A percentile compares a stretch with the other conserved stretches of the same genome.
Evolutionary conservation across 2,113 vertebrate species (phyloP).

Genomic region (Nothocercus nigrocapillus): DNA sequence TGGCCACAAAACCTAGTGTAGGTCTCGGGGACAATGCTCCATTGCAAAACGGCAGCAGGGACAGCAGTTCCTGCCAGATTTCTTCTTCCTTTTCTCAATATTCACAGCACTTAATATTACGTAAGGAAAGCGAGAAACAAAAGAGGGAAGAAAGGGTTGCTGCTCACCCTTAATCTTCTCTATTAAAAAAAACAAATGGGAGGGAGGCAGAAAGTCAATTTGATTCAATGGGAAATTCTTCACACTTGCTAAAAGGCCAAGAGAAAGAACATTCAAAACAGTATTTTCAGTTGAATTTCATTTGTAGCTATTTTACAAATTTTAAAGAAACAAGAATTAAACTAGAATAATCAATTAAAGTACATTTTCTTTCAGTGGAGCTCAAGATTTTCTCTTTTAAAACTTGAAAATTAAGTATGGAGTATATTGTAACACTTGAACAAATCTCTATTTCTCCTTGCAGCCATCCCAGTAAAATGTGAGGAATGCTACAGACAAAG

Average conservation of each 20-base stretch:
- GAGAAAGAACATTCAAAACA: neutral
- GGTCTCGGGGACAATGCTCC: conserved; percentile 1
- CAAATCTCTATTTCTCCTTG: neutral
- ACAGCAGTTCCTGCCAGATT: conserved; percentile 4
- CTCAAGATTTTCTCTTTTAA: neutral
- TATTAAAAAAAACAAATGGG: neutral
- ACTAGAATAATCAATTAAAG: neutral
- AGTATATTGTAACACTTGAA: neutral
- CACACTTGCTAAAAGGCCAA: neutral
- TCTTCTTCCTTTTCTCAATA: conserved; percentile 18
- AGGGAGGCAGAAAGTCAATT: neutral
- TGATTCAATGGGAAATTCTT: neutral
- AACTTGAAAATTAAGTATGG: neutral
- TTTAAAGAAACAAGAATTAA: conserved; percentile 6
- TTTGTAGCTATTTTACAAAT: neutral
- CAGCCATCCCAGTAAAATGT: neutral
- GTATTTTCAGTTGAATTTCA: neutral
- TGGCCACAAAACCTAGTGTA: neutral
- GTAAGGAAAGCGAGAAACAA: conserved; percentile 38
- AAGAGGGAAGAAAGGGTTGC: conserved; percentile 20
- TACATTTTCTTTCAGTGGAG: neutral
- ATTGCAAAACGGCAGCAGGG: conserved; percentile 30
- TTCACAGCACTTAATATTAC: conserved; percentile 9
- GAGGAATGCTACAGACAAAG: neutral
- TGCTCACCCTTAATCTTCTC: conserved; percentile 5